Evolutionary conservation across 2,113 vertebrate species (phyloP).

Genomic region (Pelecanoides urinatrix): DNA sequence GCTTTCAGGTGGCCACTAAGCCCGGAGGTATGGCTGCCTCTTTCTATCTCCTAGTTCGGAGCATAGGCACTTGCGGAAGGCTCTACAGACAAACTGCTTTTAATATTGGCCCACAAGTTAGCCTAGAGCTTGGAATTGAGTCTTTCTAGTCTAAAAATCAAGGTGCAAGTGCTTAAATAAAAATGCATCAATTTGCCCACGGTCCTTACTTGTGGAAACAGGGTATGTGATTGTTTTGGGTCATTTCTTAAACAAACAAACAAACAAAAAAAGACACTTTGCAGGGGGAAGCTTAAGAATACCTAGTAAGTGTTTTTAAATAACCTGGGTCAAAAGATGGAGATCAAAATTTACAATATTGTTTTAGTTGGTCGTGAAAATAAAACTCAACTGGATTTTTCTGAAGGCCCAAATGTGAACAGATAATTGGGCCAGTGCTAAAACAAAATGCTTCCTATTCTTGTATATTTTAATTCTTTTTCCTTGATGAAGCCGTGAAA

Average conservation of each 20-base stretch:
- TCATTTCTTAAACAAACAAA: neutral
- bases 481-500: neutral
- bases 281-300: neutral
- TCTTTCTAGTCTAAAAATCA: neutral
- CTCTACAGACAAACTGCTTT: neutral
- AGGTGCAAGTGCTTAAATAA: neutral
- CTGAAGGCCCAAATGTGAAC: neutral
- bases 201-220: neutral
- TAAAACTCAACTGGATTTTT: neutral
- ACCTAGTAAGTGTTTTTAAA: neutral
- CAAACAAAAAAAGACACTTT: neutral
- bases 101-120: neutral
- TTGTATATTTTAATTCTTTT: neutral
- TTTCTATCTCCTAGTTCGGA: neutral
- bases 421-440: neutral
- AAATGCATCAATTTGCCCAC: neutral
- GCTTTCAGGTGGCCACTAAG: neutral
- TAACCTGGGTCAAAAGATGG: neutral
- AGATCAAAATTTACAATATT: neutral
- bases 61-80: accelerated
- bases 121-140: neutral
- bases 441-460: neutral
- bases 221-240: neutral
- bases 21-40: neutral
- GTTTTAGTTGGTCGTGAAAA: neutral